These are phyloP conservation scores for Labroides dimidiatus DNA, from an alignment of 2,797 vertebrate species.

Conservation along the genomic window DNA sequence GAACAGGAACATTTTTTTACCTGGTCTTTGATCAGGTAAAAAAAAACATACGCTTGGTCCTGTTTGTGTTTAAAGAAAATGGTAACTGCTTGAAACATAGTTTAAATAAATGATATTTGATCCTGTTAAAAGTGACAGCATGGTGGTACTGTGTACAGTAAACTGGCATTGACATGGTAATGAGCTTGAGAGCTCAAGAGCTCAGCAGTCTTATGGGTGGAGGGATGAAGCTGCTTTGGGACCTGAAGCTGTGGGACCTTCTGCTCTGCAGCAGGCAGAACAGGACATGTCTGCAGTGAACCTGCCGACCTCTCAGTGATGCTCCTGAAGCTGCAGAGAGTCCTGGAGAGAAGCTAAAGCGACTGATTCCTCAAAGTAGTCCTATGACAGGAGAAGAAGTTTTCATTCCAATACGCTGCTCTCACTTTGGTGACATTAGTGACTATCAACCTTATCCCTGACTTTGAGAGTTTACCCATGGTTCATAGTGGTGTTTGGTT, in stretches of 20 bases:
- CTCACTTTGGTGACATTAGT: neutral
- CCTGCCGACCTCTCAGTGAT: neutral
- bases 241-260: neutral
- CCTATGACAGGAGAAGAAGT: neutral
- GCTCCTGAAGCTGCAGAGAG: neutral
- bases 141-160: neutral
- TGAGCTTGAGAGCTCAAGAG: conserved; percentile 3
- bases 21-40: no score
- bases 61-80: no score
- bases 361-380: neutral
- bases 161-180: neutral
- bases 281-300: neutral
- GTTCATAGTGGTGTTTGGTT: no score
- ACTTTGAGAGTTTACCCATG: no score
- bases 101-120: neutral
- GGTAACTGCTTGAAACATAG: no score
- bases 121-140: neutral
- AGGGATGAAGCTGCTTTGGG: neutral
- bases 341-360: neutral
- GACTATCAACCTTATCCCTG: no score
- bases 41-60: no score
- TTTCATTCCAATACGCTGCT: no score
- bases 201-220: neutral
- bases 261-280: neutral
- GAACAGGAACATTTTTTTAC: no score